Conservation (phyloP, 2,113 vertebrate species). For the Lota lota region DNA sequence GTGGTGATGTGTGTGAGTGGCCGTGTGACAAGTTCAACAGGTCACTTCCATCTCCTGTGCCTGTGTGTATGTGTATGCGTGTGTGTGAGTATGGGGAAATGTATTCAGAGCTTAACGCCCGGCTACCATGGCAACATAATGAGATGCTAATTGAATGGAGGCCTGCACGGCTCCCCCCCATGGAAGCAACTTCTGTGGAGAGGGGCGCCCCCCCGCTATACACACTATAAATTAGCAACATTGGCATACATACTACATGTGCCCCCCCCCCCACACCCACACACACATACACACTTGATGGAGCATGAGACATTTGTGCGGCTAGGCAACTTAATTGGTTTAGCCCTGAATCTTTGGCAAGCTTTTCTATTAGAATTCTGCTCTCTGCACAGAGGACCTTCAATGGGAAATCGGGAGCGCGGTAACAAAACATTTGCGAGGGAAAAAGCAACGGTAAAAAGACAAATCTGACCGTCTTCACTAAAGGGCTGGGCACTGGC, state of each 20-base stretch:
- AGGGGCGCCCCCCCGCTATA: slow-evolving; percentile 1
- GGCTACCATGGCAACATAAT: slow-evolving; percentile 83
- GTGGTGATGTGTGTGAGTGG: slow-evolving; percentile 14
- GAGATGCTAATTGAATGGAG: slow-evolving; percentile 85
- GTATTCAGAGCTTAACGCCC: slow-evolving; percentile 67
- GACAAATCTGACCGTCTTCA: no score
- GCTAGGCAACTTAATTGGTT: slow-evolving; percentile 59
- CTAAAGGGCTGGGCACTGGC: no score
- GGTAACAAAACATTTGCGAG: no score
- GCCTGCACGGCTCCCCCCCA: slow-evolving; percentile 62
- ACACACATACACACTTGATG: slow-evolving; percentile 10
- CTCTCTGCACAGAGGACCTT: slow-evolving; percentile 17
- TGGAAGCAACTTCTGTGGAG: slow-evolving; percentile 36
- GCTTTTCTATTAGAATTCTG: slow-evolving; percentile 39
- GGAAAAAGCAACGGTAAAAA: no score
- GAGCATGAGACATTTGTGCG: slow-evolving; percentile 29
- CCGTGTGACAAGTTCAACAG: slow-evolving; percentile 23
- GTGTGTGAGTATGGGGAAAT: slow-evolving; percentile 69
- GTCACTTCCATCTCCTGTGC: slow-evolving; percentile 34
- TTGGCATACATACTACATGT: slow-evolving; percentile 14
- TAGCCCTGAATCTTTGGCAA: slow-evolving; percentile 58
- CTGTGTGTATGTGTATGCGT: slow-evolving; percentile 44
- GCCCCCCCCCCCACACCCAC: slow-evolving; percentile 5
- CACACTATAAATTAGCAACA: slow-evolving; percentile 59
- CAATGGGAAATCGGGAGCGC: not conserved